Base-by-base conservation (phyloP, 53 echinoderm and acorn worm species). In the Echinarachnius parma region DNA sequence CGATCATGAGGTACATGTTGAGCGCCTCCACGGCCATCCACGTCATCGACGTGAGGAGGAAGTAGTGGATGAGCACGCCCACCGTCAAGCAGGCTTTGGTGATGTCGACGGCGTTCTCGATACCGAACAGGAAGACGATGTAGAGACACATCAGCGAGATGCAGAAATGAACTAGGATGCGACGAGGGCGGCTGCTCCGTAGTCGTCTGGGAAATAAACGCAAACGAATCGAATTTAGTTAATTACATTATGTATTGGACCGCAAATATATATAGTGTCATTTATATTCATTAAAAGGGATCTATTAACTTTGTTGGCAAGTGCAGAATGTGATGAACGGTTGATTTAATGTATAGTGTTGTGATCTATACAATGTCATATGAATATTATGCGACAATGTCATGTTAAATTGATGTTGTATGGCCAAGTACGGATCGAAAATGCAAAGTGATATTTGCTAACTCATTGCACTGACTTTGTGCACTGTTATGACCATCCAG, bases 1-100 rank as follows among this genome's bases (percentile, higher is more conserved):
- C 80, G 22, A 89, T 66, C 56, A 79, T 66, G 47, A 80, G 63
- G 37, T 93, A 93, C 75, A 93, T 85, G 60, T 93, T 89, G 45
- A 86, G 59, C 34, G 89, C 93, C 72, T 93, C 93, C 0, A 83
- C 89, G 4, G 64, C 89, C 93, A 93, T 93, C 93, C 93, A 93
- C 66, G 79, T 46, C 60, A 93, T 80, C 16, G 89, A 60, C 4
- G 85, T 66, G 28, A 92, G 65, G 34, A 84, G 77, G 71, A 92
- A 88, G 44, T 85, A 92, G 53, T 93, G 93, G n/a, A 93, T 54
- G 39, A 86, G 77, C 1, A 76, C 93, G 1, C 86, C 93, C 29
- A 93, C 93, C 46, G 78, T 45, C 21, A 70, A 29, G 45, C 93
- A 93, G 10, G 79, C 89, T 24, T 42, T 65, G 5, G 24, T 28